Percentiles rank a stretch among this genome's conserved stretches.
phyloP scores from a whole-genome alignment of 2,113 vertebrate species.

The Syngnathus typhle region DNA sequence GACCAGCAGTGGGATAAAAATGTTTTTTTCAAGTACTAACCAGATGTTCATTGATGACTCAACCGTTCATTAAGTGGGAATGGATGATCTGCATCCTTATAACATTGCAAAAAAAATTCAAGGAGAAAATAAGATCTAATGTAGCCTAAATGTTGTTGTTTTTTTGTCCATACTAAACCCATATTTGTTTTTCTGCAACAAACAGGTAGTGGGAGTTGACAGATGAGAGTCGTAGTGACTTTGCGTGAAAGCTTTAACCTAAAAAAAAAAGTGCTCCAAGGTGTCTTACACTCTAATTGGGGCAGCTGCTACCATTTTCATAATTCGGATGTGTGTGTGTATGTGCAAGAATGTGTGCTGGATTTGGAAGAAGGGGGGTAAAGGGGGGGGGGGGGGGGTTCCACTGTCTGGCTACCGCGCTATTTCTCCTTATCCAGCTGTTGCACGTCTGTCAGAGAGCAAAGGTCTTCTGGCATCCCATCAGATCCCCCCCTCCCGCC shows the following conservation, averaged over 20 bases:
- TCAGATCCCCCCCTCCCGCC: slow-evolving; percentile 37
- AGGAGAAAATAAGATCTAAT: background rate
- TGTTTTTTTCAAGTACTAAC: too few species aligned
- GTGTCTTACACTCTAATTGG: slow-evolving; percentile 68
- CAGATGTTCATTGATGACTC: too few species aligned
- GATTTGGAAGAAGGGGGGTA: slow-evolving; percentile 1
- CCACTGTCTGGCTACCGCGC: slow-evolving; percentile 47
- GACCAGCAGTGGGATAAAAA: background rate
- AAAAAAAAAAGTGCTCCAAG: slow-evolving; percentile 31
- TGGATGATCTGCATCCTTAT: too few species aligned
- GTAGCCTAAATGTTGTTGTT: background rate
- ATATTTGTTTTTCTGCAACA: background rate
- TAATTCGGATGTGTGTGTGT: slow-evolving; percentile 44
- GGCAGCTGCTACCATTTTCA: slow-evolving; percentile 59
- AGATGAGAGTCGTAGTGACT: background rate
- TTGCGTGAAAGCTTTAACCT: background rate
- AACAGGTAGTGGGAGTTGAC: background rate
- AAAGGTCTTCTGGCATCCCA: slow-evolving; percentile 54
- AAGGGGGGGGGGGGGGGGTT: background rate
- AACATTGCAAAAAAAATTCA: too few species aligned
- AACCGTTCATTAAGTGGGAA: too few species aligned
- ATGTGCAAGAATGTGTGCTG: slow-evolving; percentile 17
- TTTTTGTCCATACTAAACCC: background rate
- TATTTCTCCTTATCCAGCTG: slow-evolving; percentile 63
- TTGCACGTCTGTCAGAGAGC: slow-evolving; percentile 66